Base-by-base conservation (phyloP, 2,797 vertebrate genomes). In the Sebastes kiyomatsui region DNA sequence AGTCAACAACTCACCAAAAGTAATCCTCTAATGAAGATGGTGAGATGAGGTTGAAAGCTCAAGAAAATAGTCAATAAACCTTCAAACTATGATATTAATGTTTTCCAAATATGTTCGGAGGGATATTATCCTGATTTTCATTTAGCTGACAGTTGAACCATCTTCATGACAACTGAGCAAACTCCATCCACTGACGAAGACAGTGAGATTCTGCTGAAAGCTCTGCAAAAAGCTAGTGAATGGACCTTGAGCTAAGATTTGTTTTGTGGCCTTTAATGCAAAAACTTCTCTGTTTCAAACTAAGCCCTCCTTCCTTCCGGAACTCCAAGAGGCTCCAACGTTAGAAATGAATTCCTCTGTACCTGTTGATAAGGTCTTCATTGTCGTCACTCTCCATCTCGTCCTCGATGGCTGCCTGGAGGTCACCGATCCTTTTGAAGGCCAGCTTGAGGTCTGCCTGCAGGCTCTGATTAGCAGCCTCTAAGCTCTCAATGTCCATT, bases 351-450 rank as follows among this genome's bases (percentile, higher is more conserved):
- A 6, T 12, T 16, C 18, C 11, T 68, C 14, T 72, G n/a, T 94
- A 99, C 98, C 98, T 99, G 95, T 99, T 99, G 87, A 99, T 98
- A 70, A 99, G 97, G 73, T 99, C 98, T 87, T 99, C 98, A 0
- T 99, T 99, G 91, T 98, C 98, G 1, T 99, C 98, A 0, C 98
- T 99, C 92, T 99, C 98, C 98, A 99, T 99, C 91, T 99, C 98
- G 0, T 99, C 98, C 92, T 99, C 98, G 0, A 99, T 99, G 92
- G 98, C 98, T 0, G 98, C 98, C 94, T 99, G 98, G 75, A 99
- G 96, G 94, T 99, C 98, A 55, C 98, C 98, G 1, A 99, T 99
- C 90, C 98, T 96, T 87, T 99, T 99, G 90, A 99, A 99, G n/a
- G 98, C 98, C 87, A 99, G 93, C 82, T 99, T 99, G 28, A 99